Conservation (phyloP, 2,113 vertebrate species). For the Rhea pennata region DNA sequence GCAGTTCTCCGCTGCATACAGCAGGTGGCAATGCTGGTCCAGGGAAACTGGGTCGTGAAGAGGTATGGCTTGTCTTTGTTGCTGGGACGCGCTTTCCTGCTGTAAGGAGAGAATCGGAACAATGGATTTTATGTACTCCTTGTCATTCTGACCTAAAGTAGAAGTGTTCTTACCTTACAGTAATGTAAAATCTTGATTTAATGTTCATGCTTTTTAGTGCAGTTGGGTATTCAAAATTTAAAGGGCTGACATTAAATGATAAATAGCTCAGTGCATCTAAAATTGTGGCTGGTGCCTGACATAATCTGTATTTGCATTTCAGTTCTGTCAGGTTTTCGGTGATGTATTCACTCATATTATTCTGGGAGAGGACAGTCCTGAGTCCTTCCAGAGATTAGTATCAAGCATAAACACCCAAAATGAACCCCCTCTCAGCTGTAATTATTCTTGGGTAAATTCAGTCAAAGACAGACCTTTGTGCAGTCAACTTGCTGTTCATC, state of each 20-base stretch:
- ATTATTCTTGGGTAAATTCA: neutral
- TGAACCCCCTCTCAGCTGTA: accelerated
- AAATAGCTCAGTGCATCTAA: neutral
- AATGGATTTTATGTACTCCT: neutral
- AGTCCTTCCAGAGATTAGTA: neutral
- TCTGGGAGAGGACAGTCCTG: neutral
- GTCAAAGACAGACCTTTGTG: neutral
- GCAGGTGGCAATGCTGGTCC: conserved; percentile 97
- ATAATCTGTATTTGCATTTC: neutral
- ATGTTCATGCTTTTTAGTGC: neutral
- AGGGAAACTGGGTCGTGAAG: conserved; percentile 99
- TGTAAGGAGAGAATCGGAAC: neutral
- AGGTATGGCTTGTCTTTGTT: conserved; percentile 80
- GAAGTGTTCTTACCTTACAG: neutral
- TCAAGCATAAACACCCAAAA: neutral
- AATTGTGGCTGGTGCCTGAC: neutral
- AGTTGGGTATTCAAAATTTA: neutral
- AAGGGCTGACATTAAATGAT: neutral
- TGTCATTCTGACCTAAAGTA: neutral
- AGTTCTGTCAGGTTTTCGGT: neutral
- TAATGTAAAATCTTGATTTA: neutral
- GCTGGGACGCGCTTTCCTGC: neutral
- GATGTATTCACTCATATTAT: neutral
- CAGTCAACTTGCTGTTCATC: neutral
- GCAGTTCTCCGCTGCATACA: conserved; percentile 94